phyloP scores from a whole-genome alignment of 2,113 vertebrate genomes.

The Hemiscyllium ocellatum region DNA sequence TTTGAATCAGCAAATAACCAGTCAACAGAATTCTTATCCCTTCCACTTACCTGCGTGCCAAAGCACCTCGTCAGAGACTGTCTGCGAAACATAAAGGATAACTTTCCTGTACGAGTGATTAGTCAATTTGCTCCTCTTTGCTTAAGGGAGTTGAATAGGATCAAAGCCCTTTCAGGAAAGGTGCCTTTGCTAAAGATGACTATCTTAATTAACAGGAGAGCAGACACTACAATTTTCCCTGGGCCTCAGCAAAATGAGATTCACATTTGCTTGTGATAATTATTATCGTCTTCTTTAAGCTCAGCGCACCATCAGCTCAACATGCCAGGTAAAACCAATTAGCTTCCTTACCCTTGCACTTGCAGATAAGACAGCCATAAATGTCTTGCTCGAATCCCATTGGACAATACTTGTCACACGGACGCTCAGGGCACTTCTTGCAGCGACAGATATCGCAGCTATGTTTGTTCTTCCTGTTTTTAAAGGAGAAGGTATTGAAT shows the following conservation, averaged over 20 bases:
- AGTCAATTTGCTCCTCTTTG: not conserved
- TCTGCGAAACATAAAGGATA: not conserved
- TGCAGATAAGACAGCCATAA: conserved; percentile 72
- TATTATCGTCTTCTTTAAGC: not conserved
- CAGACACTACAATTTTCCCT: not conserved
- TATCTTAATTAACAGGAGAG: conserved; percentile 25
- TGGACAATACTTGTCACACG: conserved; percentile 74
- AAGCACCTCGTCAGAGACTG: not conserved
- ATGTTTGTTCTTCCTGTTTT: conserved; percentile 80
- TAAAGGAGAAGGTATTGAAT: not conserved
- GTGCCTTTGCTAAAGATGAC: conserved; percentile 29
- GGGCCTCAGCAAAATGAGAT: conserved; percentile 9
- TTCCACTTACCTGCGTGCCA: not conserved
- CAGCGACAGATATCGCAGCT: conserved; percentile 82
- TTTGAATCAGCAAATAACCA: not conserved
- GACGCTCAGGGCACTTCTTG: conserved; percentile 73
- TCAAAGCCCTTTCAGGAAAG: conserved; percentile 12
- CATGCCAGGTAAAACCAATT: conserved; percentile 7
- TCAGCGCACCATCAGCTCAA: not conserved
- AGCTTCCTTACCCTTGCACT: conserved; percentile 68
- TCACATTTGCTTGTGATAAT: not conserved
- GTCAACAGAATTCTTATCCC: not conserved
- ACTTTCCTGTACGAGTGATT: not conserved
- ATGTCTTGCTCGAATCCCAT: conserved; percentile 74
- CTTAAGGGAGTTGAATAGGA: not conserved